These are phyloP conservation scores for Folsomia manolachei DNA, from an alignment of 2,888 invertebrate species.

Conservation along the genomic window DNA sequence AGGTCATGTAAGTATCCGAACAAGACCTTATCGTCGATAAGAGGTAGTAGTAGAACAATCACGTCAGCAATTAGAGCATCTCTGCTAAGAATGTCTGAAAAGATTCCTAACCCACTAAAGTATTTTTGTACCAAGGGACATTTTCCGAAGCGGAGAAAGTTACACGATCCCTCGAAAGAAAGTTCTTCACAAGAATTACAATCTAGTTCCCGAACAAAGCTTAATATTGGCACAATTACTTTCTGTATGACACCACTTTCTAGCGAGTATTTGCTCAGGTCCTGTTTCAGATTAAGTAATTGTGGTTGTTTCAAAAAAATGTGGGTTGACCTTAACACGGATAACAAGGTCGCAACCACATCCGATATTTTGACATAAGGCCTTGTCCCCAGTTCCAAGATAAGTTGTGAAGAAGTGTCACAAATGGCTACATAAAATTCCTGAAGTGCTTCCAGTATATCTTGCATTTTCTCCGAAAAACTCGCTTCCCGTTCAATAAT, in stretches of 20 bases:
- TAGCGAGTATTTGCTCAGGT: slow-evolving; percentile 7
- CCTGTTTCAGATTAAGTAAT: slow-evolving; percentile 26
- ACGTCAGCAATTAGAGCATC: slow-evolving; percentile 39
- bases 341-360: slow-evolving; percentile 26
- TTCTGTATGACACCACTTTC: not conserved
- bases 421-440: not conserved
- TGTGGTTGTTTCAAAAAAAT: slow-evolving; percentile 32
- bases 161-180: slow-evolving; percentile 8
- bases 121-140: slow-evolving; percentile 31
- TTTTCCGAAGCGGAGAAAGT: slow-evolving; percentile 11
- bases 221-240: not conserved
- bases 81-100: slow-evolving; percentile 15
- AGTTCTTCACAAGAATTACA: not conserved
- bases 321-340: slow-evolving; percentile 22
- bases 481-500: not conserved
- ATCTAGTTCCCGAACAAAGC: not conserved
- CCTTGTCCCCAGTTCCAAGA: not conserved
- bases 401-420: too few species aligned
- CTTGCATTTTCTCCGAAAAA: too few species aligned
- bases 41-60: slow-evolving; percentile 32
- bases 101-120: slow-evolving; percentile 30
- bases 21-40: not conserved
- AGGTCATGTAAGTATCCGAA: not conserved
- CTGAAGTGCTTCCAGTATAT: not conserved
- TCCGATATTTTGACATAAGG: slow-evolving; percentile 28